phyloP scores from a whole-genome alignment of 2,113 vertebrate genomes.

The Lophochroa leadbeateri region DNA sequence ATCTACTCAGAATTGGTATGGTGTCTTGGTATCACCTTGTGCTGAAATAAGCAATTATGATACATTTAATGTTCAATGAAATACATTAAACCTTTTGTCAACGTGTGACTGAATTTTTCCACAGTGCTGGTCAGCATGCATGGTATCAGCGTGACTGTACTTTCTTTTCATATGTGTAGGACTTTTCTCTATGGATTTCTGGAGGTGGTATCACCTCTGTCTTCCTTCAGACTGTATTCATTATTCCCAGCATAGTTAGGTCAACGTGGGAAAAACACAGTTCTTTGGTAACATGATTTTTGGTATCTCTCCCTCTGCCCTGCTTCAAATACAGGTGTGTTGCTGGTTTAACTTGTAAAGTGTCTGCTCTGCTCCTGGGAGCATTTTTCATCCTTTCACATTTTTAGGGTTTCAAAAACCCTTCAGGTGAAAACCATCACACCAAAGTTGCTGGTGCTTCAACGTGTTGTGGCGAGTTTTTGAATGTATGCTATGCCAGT shows the following conservation, averaged over 20 bases:
- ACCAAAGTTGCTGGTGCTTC: neutral
- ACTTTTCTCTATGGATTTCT: neutral
- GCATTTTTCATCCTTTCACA: neutral
- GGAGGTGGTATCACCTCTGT: neutral
- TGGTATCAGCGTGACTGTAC: neutral
- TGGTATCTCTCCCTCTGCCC: neutral
- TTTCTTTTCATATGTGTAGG: neutral
- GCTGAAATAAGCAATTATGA: neutral
- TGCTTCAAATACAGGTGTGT: neutral
- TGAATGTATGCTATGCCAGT: too few species aligned
- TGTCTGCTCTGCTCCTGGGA: neutral
- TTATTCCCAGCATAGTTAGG: neutral
- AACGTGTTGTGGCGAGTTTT: neutral
- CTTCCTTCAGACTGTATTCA: neutral
- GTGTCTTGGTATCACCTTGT: neutral
- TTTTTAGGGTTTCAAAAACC: neutral
- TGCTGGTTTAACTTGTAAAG: neutral
- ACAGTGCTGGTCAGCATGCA: accelerated
- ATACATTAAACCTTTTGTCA: neutral
- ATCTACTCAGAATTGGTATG: neutral
- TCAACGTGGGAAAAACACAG: neutral
- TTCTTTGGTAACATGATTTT: neutral
- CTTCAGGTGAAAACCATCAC: neutral
- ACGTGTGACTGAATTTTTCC: neutral
- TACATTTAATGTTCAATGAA: neutral